Percentiles rank a stretch among this genome's conserved stretches.
Evolutionary conservation across 2,888 invertebrate genomes (phyloP).

Genomic region (Deroplatys truncata): DNA sequence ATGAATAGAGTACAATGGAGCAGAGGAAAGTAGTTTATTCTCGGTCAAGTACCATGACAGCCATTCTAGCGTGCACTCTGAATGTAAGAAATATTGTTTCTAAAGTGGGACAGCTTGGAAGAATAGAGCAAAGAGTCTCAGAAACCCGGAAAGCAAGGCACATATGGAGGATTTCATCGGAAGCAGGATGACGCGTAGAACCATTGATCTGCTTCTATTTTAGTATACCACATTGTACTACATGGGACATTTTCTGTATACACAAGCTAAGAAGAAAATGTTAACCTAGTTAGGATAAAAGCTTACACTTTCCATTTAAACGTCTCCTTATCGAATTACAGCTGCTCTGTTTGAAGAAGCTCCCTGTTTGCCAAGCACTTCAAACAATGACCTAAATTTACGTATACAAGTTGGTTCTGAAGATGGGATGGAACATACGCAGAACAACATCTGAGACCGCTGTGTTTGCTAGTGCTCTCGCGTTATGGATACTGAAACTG

Average conservation of each 20-base stretch:
- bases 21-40: too few relatives aligned
- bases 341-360: background rate
- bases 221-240: background rate
- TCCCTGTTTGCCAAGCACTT: background rate
- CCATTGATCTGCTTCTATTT: background rate
- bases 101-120: too few relatives aligned
- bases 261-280: background rate
- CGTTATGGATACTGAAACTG: too few relatives aligned
- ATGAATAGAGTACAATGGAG: too few relatives aligned
- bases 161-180: background rate
- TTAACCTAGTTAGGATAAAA: background rate
- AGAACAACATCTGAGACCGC: background rate
- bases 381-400: background rate
- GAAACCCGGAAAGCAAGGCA: too few relatives aligned
- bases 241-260: background rate
- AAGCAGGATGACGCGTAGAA: background rate
- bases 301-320: background rate
- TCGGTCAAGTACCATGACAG: too few relatives aligned
- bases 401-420: background rate
- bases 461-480: too few relatives aligned
- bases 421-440: background rate
- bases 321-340: background rate
- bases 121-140: background rate
- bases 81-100: too few relatives aligned
- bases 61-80: too few relatives aligned